Conservation (phyloP, 2,888 invertebrate species). For the Chouioia cunea region DNA sequence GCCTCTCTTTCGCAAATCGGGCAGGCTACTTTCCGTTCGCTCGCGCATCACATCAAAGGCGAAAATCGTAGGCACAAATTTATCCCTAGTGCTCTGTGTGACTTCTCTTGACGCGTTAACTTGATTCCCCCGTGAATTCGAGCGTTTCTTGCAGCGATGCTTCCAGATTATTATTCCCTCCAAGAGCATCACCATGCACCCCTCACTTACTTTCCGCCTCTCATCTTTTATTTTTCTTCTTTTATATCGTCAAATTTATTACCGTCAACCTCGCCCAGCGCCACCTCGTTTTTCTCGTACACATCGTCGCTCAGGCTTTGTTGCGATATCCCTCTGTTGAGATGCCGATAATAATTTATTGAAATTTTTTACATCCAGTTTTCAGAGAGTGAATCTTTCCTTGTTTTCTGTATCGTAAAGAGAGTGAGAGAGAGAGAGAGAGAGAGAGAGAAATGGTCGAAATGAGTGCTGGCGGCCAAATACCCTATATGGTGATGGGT, state of each 20-base stretch:
- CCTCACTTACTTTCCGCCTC: neutral
- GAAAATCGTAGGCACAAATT: too few species aligned
- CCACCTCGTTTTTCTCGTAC: too few species aligned
- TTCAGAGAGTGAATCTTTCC: constrained; percentile 17
- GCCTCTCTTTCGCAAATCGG: too few species aligned
- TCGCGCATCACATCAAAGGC: too few species aligned
- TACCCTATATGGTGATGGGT: neutral
- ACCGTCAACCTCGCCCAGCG: constrained; percentile 6
- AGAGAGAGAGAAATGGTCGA: neutral
- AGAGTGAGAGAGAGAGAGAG: neutral
- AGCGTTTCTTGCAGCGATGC: constrained; percentile 4
- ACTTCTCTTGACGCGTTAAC: constrained; percentile 20
- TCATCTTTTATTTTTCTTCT: neutral
- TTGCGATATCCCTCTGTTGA: too few species aligned
- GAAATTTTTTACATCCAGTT: constrained; percentile 37
- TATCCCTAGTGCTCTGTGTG: neutral
- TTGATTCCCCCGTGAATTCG: constrained; percentile 1
- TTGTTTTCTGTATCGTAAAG: constrained; percentile 14
- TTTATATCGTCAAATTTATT: neutral
- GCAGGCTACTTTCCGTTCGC: too few species aligned
- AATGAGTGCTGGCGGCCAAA: neutral
- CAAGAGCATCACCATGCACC: too few species aligned
- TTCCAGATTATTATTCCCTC: constrained; percentile 1
- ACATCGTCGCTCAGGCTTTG: neutral
- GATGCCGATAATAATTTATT: constrained; percentile 41